phyloP scores from a whole-genome alignment of 2,888 invertebrate genomes.

The Xestia ashworthii region DNA sequence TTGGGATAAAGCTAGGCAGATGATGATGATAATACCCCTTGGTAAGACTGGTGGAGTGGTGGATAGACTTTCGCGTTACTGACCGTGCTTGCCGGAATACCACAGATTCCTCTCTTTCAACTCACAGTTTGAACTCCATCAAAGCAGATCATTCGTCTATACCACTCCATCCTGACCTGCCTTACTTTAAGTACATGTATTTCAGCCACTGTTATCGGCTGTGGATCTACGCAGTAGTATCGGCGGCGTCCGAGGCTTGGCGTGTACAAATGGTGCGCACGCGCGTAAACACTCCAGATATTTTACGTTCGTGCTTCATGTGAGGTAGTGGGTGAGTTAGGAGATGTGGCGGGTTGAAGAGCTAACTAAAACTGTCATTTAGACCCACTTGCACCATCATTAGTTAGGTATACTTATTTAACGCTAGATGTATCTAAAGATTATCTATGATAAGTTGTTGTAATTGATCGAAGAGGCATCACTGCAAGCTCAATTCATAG shows the following conservation, averaged over 20 bases:
- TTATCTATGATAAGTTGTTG: neutral
- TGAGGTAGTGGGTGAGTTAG: conserved; percentile 49
- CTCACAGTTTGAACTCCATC: neutral
- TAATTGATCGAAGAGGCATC: neutral
- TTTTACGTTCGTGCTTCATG: conserved; percentile 73
- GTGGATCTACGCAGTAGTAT: conserved; percentile 63
- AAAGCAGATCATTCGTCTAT: conserved; percentile 1
- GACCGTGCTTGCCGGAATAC: neutral
- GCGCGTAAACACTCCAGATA: conserved; percentile 74
- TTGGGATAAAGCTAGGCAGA: no score
- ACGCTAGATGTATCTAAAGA: neutral
- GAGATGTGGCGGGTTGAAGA: conserved; percentile 2
- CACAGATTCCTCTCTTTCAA: neutral
- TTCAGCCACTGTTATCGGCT: conserved; percentile 53
- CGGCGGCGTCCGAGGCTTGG: conserved; percentile 62
- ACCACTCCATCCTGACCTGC: conserved; percentile 8
- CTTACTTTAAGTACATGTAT: conserved; percentile 30
- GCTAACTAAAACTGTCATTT: neutral
- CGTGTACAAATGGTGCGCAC: conserved; percentile 75
- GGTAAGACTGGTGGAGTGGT: neutral
- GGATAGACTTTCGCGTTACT: neutral
- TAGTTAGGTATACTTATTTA: neutral
- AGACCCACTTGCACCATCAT: neutral
- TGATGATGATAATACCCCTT: neutral
- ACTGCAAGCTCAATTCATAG: neutral